Conservation (phyloP, 2,797 vertebrate species). For the Syngnathus rostellatus region DNA sequence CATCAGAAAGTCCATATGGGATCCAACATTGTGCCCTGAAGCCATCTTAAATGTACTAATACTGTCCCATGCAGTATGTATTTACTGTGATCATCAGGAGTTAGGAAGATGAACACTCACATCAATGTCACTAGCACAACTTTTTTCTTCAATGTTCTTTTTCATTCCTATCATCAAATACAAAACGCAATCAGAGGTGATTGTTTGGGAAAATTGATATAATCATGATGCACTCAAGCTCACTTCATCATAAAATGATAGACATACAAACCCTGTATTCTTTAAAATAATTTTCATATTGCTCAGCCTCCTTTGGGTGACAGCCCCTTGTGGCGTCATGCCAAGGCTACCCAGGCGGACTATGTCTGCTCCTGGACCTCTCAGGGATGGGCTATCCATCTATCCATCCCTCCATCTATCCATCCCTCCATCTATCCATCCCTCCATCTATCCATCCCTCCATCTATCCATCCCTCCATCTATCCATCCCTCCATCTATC, state of each 20-base stretch:
- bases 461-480: no score
- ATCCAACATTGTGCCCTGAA: no score
- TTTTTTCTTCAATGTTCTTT: constrained; percentile 1
- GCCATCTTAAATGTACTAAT: no score
- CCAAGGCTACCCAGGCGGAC: no score
- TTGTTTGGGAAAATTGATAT: not conserved
- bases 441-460: no score
- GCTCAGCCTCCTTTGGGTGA: no score
- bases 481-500: no score
- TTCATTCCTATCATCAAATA: not conserved
- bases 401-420: no score
- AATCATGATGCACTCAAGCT: not conserved
- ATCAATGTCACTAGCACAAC: not conserved
- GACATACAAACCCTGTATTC: not conserved
- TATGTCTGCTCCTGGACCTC: no score
- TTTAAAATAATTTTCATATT: not conserved
- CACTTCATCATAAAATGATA: not conserved
- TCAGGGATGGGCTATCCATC: no score
- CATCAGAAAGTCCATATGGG: not conserved
- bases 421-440: no score
- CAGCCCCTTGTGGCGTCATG: no score
- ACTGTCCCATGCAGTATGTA: not conserved
- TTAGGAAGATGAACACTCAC: not conserved
- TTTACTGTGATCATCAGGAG: not conserved
- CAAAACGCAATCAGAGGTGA: not conserved